Percentiles rank a stretch among this genome's conserved stretches.
Evolutionary conservation across 2,797 vertebrate species (phyloP).

Genomic region (Pangasius krempfi): DNA sequence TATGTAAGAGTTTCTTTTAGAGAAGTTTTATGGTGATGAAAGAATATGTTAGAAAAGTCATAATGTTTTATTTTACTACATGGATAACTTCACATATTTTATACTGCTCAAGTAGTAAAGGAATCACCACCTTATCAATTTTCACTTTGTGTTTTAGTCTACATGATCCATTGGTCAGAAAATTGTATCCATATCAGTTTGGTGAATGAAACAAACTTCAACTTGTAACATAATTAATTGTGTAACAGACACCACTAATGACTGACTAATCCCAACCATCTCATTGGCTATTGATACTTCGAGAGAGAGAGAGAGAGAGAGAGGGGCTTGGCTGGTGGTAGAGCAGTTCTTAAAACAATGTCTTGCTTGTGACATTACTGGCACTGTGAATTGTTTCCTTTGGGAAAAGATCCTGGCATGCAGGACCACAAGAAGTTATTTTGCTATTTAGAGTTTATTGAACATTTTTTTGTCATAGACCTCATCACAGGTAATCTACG

Average conservation of each 20-base stretch:
- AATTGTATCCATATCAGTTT: background rate
- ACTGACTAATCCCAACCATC: slow-evolving; percentile 39
- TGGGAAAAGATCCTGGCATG: background rate
- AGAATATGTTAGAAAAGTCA: background rate
- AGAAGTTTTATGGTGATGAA: background rate
- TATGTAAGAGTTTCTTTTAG: background rate
- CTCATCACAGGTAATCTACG: background rate
- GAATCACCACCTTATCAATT: too few relatives aligned
- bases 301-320: background rate
- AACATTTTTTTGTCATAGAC: background rate
- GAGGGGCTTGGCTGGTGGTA: slow-evolving; percentile 11
- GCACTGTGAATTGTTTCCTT: slow-evolving; percentile 14
- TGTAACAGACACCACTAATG: slow-evolving; percentile 44
- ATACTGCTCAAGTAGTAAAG: background rate
- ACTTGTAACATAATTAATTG: slow-evolving; percentile 39
- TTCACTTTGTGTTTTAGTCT: background rate
- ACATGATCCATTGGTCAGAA: slow-evolving; percentile 44
- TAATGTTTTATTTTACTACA: background rate
- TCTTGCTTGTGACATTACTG: slow-evolving; percentile 37
- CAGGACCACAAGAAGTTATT: background rate
- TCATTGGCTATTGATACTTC: slow-evolving; percentile 37
- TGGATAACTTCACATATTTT: background rate
- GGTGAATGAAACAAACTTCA: slow-evolving; percentile 34
- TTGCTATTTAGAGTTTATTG: background rate
- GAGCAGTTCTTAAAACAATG: slow-evolving; percentile 39